Percentiles rank a stretch among this genome's conserved stretches.
These are phyloP conservation scores for mouse (Mus musculus) DNA, from an alignment of 2,113 vertebrate species.

Conservation along the genomic window GRCm39 chr11:43769501-43770000, in stretches of 20 bases:
- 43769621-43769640: neutral
- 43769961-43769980: neutral
- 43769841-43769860: neutral
- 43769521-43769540: too few species aligned
- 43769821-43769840: neutral
- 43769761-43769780: neutral
- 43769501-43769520: too few species aligned
- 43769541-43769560: too few species aligned
- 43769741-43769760: neutral
- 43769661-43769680: conserved; percentile 12
- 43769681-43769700: neutral
- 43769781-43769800: neutral
- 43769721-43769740: neutral
- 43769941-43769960: neutral
- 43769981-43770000: neutral
- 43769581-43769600: neutral
- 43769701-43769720: neutral
- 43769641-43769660: neutral
- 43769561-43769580: neutral
- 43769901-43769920: neutral
- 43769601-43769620: neutral
- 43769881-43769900: neutral
- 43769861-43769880: neutral
- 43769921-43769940: neutral
- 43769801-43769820: neutral